phyloP scores from a whole-genome alignment of 1,140 invertebrate species.

The Rhysida immarginata region DNA sequence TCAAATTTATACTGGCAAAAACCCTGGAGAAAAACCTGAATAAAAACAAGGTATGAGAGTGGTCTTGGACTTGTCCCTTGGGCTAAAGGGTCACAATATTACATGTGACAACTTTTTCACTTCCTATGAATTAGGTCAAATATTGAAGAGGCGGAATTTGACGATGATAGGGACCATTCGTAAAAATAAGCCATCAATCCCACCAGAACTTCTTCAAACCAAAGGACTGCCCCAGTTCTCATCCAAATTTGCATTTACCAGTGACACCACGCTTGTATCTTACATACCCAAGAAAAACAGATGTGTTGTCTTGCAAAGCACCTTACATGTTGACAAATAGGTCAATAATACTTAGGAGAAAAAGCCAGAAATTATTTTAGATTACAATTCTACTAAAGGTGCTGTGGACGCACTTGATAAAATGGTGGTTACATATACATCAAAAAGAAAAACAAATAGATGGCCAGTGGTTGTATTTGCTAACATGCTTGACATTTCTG shows the following conservation, averaged over 20 bases:
- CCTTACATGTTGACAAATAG: conserved; percentile 8
- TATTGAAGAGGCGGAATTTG: background rate
- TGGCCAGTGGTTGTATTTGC: conserved; percentile 18
- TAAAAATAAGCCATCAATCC: conserved; percentile 3
- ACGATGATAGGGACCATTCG: conserved; percentile 4
- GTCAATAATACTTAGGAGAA: no score
- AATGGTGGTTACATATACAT: conserved; percentile 12
- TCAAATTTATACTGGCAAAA: background rate
- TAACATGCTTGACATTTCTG: conserved; percentile 17
- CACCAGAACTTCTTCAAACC: background rate
- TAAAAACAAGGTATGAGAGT: conserved; percentile 6
- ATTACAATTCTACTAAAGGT: conserved; percentile 14
- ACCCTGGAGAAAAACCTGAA: conserved; percentile 1
- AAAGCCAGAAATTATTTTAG: conserved; percentile 11
- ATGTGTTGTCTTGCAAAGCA: conserved; percentile 8
- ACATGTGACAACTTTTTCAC: conserved; percentile 10
- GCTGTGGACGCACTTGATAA: conserved; percentile 15
- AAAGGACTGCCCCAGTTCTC: conserved; percentile 9
- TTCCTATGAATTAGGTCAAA: background rate
- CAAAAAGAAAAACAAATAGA: conserved; percentile 14
- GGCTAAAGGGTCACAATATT: background rate
- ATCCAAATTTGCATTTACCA: conserved; percentile 11
- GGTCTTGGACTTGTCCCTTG: conserved; percentile 1
- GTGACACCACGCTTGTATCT: conserved; percentile 14
- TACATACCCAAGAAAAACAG: conserved; percentile 18